phyloP scores from a whole-genome alignment of 23 tunicate genomes.

The Halocynthia aurantium region DNA sequence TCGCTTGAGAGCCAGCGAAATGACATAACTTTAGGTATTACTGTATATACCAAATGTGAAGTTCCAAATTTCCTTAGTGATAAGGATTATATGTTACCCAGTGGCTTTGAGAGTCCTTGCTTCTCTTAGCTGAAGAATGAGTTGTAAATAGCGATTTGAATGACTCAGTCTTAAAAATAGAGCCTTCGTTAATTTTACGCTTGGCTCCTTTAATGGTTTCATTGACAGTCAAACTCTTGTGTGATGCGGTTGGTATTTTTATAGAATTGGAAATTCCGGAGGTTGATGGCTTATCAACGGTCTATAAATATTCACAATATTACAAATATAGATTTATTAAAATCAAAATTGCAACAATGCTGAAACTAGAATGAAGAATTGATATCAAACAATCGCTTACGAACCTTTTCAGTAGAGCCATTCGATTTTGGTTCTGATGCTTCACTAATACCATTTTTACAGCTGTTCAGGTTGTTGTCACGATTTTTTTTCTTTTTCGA shows the following conservation, averaged over 20 bases:
- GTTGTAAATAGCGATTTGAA: constrained; percentile 82
- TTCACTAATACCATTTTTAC: not conserved
- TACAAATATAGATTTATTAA: no score
- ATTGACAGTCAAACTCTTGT: constrained; percentile 36
- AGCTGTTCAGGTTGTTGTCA: constrained; percentile 4
- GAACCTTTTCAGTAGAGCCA: not conserved
- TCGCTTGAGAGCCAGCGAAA: no score
- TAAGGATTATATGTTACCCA: constrained; percentile 93
- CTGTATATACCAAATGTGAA: no score
- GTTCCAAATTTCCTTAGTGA: constrained; percentile 33
- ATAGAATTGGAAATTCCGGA: constrained; percentile 16
- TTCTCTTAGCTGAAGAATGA: constrained; percentile 81
- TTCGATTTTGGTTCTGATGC: not conserved
- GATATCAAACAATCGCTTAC: no score
- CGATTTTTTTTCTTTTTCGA: constrained; percentile 35
- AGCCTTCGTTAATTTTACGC: constrained; percentile 74
- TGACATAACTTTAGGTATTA: no score
- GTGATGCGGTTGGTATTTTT: not conserved
- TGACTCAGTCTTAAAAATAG: constrained; percentile 68
- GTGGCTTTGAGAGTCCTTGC: constrained; percentile 62
- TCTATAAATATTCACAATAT: not conserved
- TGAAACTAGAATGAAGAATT: no score
- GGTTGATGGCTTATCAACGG: constrained; percentile 25
- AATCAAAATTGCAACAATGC: no score
- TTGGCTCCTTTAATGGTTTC: constrained; percentile 59